Evolutionary conservation across 2,113 vertebrate genomes (phyloP).

Genomic region (Hucho hucho): DNA sequence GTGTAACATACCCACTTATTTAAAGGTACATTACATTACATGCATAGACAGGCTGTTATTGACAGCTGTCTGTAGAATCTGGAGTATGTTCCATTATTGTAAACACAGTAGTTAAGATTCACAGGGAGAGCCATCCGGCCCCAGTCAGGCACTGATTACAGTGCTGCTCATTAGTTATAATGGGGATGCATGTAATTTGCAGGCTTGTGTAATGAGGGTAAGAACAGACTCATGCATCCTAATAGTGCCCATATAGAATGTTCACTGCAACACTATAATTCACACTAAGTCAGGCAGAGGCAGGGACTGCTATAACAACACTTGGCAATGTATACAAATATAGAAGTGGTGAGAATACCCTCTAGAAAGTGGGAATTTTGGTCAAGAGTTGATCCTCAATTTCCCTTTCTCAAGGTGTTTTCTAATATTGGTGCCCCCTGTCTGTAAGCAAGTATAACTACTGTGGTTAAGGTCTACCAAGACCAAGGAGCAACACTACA

Average conservation of each 20-base stretch:
- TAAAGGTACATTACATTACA: constrained; percentile 11
- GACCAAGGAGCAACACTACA: constrained; percentile 27
- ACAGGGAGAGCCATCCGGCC: constrained; percentile 2
- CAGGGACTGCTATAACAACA: constrained; percentile 39
- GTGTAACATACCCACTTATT: neutral
- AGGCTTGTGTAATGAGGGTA: constrained; percentile 59
- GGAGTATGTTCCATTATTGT: constrained; percentile 30
- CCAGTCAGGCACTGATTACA: constrained; percentile 49
- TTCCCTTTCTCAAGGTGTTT: neutral
- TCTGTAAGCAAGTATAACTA: constrained; percentile 28
- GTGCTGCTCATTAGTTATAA: constrained; percentile 66
- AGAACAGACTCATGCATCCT: constrained; percentile 57
- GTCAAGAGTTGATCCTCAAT: neutral
- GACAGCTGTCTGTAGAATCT: constrained; percentile 50
- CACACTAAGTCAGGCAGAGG: constrained; percentile 48
- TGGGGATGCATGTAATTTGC: constrained; percentile 59
- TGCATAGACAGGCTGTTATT: constrained; percentile 34
- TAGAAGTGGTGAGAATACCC: neutral
- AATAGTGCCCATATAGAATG: constrained; percentile 30
- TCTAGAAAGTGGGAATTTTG: neutral
- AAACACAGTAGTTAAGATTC: constrained; percentile 31
- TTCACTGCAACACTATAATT: constrained; percentile 52
- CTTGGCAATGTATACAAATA: constrained; percentile 17
- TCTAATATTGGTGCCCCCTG: constrained; percentile 5
- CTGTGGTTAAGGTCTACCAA: constrained; percentile 45